These are phyloP conservation scores for Heteractis magnifica DNA, from an alignment of 92 coral and sea anemone species.

Conservation along the genomic window DNA sequence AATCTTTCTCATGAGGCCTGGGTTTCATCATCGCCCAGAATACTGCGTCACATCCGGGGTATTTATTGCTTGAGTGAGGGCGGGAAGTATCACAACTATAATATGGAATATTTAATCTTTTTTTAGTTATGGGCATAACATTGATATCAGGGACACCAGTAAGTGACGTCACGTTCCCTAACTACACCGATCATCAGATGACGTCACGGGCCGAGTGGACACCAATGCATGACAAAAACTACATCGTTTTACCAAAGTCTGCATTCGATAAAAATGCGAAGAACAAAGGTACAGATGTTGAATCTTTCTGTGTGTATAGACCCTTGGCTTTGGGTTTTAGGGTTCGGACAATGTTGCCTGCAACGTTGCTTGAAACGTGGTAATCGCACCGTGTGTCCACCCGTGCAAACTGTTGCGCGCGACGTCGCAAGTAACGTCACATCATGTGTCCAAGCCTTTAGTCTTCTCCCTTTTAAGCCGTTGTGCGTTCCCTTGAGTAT, in stretches of 20 bases:
- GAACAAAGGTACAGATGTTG: background rate
- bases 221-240: conserved; percentile 11
- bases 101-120: background rate
- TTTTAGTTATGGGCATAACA: conserved; percentile 51
- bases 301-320: background rate
- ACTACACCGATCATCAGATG: conserved; percentile 31
- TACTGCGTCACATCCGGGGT: too few relatives aligned
- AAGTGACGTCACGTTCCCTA: conserved; percentile 48
- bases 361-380: too few relatives aligned
- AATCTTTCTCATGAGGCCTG: too few relatives aligned
- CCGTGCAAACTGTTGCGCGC: too few relatives aligned
- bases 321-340: background rate
- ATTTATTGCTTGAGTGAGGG: too few relatives aligned
- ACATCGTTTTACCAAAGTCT: conserved; percentile 44
- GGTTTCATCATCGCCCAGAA: too few relatives aligned
- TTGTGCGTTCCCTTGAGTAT: background rate
- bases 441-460: too few relatives aligned
- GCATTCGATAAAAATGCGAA: conserved; percentile 12
- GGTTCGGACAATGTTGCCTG: too few relatives aligned
- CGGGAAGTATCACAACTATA: too few relatives aligned
- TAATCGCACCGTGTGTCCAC: too few relatives aligned
- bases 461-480: background rate
- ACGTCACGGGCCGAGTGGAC: conserved; percentile 38
- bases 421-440: too few relatives aligned
- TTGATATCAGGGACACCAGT: conserved; percentile 8